Base-by-base conservation (phyloP, 2,888 invertebrate genomes). In the Epinotia bilunana region DNA sequence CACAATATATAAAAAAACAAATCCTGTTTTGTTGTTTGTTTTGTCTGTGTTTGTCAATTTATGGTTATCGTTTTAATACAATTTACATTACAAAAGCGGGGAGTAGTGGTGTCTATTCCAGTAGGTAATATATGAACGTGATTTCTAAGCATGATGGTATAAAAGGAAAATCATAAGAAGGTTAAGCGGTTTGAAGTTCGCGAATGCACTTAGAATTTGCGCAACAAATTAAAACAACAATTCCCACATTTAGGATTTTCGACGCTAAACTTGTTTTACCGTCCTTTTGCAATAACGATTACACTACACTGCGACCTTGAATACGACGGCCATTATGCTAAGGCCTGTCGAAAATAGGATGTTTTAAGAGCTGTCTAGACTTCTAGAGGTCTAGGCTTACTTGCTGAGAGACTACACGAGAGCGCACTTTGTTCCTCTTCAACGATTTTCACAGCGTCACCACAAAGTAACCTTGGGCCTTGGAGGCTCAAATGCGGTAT, bases 241-340 rank as follows among this genome's bases (percentile, higher is more conserved):
- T 75, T 72, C 75, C 61, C 71, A 67, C 71, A 67, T 75, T 75
- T 72, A 68, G 63, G 13, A 68, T 72, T 67, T 69, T 58, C 78
- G 78, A 72, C 65, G 76, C 68, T 71, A 72, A 79, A 79, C 77
- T 77, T 74, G 77, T 78, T 78, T 71, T 67, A 61, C 57, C 39
- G 62, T 76, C 73, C 76, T 78, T 78, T 78, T 70, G 77, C 67
- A 68, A 72, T 79, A 76, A 62, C 74, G 68, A 80, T 78, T 76
- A 77, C 78, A 78, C 76, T 76, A 77, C 78, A 78, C 76, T 73
- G 74, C 76, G 76, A 77, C 76, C 75, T 72, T 75, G 71, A 33
- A 64, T 20, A 23, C 43, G 20, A 33, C 43, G 7, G 18, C 58
- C 62, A 46, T 64, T 64, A 53, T 74, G 61, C 53, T 61, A 33